These are phyloP conservation scores for Apodemus speciosus DNA, from an alignment of 2,113 vertebrate genomes.

Conservation along the genomic window DNA sequence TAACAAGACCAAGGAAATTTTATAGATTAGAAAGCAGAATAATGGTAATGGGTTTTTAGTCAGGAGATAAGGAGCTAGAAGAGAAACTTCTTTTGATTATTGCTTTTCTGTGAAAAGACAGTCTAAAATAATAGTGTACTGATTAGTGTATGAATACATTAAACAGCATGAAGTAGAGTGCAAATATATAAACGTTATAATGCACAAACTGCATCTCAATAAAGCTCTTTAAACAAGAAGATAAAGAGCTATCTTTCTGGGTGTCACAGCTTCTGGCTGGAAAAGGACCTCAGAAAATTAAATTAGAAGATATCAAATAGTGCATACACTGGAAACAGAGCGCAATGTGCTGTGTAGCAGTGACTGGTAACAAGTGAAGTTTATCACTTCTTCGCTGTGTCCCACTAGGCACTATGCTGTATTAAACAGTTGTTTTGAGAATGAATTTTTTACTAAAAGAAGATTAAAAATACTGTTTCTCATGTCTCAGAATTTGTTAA, in stretches of 20 bases:
- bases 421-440: slow-evolving; percentile 18
- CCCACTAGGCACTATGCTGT: neutral
- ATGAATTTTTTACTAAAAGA: neutral
- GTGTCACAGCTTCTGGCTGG: neutral
- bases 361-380: neutral
- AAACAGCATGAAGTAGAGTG: neutral
- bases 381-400: neutral
- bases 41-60: neutral
- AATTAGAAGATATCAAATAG: neutral
- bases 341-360: neutral
- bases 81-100: neutral
- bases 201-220: neutral
- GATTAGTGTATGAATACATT: neutral
- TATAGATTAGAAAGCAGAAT: neutral
- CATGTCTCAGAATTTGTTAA: slow-evolving; percentile 21
- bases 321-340: neutral
- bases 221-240: slow-evolving; percentile 33
- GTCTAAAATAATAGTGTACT: slow-evolving; percentile 19
- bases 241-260: neutral
- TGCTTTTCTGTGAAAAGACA: neutral
- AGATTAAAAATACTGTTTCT: slow-evolving; percentile 4
- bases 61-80: fast-evolving
- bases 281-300: neutral
- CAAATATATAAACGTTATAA: neutral
- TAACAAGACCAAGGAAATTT: neutral